Base-by-base conservation (phyloP, 2,888 invertebrate species). In the Saturnia japonica region DNA sequence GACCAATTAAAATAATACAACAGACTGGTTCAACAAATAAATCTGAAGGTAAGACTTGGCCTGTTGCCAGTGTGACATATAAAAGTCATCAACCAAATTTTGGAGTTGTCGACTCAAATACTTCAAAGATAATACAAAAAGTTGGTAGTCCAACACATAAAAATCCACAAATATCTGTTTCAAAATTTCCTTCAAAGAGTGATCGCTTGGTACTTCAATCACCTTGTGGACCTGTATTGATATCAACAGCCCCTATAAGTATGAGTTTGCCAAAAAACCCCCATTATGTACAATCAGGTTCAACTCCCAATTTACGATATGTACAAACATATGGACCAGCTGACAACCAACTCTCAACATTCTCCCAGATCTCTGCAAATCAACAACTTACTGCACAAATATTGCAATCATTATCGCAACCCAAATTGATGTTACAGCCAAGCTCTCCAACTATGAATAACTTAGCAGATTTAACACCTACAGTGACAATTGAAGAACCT, bases 311-410 rank as follows among this genome's bases (percentile, higher is more conserved):
- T 77, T 82, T 93, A 72, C 86, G 93, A 68, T 93, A 93, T 76
- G 93, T 93, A 19, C 93, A 92, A 73, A 91, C 93, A 0, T 93
- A 92, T 76, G 87, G 89, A 8, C 77, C 88, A 6, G 76, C 85
- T 14, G 91, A 91, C 54, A 88, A 87, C 73, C 92, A 88, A 74
- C 83, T 91, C 66, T 87, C 89, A 66, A 88, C 91, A 34, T 85
- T 88, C 42, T 88, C 94, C 1, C 95, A 95, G 82, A 90, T 95
- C 25, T 95, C 95, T 11, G 95, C 95, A 34, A 95, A 95, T 81
- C 95, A 95, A 78, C 95, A 95, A 72, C 83, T 95, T 70, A 95
- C 95, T 1, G 95, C 95, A 40, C 95, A 95, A 81, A 95, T 95
- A 78, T 85, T 95, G 75, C 95, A 95, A 78, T 95, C 95, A 45